Conservation (phyloP, 2,113 vertebrate species). For the Psettodes erumei region DNA sequence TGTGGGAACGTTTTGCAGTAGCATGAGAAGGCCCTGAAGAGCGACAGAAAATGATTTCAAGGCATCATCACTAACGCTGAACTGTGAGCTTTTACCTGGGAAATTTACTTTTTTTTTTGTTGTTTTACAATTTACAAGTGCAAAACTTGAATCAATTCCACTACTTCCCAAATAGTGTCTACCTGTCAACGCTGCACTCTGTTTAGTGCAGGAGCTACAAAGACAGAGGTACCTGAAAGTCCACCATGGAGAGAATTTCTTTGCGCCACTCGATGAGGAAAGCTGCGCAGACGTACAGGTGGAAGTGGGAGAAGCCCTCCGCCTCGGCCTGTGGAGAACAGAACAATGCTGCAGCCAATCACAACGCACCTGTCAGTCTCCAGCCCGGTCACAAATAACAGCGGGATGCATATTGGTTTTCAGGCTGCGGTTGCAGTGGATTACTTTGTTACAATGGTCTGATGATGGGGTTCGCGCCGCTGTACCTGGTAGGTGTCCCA, state of each 20-base stretch:
- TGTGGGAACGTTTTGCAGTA: slow-evolving; percentile 97
- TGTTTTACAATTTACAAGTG: too few species aligned
- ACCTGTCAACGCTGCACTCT: not conserved
- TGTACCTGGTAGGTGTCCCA: slow-evolving; percentile 98
- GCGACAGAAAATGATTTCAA: slow-evolving; percentile 21
- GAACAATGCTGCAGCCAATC: not conserved
- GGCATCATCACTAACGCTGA: not conserved
- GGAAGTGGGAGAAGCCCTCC: slow-evolving; percentile 95
- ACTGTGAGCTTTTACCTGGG: too few species aligned
- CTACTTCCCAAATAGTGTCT: too few species aligned
- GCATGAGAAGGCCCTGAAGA: slow-evolving; percentile 94
- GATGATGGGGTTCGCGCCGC: not conserved
- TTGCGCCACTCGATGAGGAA: slow-evolving; percentile 96
- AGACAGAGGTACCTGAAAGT: slow-evolving; percentile 87
- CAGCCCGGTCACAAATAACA: not conserved
- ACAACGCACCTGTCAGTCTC: not conserved
- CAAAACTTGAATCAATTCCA: too few species aligned
- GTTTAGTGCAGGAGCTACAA: not conserved
- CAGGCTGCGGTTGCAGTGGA: not conserved
- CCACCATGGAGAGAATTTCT: slow-evolving; percentile 94
- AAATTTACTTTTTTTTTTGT: too few species aligned
- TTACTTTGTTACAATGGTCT: not conserved
- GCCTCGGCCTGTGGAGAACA: slow-evolving; percentile 87
- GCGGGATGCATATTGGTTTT: not conserved
- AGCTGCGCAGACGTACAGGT: slow-evolving; percentile 94